Conservation (phyloP, 2,113 vertebrate genomes). For the Acanthisitta chloris region DNA sequence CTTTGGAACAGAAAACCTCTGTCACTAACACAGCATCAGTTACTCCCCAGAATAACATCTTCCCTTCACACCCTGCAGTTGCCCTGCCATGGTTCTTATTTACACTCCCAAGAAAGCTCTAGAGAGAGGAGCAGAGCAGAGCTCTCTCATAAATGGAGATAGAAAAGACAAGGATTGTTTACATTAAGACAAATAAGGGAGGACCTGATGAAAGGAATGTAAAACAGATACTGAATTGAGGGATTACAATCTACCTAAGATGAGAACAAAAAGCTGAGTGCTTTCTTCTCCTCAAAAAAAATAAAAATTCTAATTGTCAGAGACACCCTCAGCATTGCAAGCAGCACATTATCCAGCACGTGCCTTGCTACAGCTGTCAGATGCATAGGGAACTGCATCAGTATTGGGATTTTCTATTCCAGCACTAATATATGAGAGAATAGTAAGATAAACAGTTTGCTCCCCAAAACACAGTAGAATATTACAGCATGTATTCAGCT, state of each 20-base stretch:
- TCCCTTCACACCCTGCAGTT: not conserved
- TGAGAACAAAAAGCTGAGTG: not conserved
- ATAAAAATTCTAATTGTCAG: not conserved
- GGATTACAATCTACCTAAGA: not conserved
- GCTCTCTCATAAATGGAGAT: not conserved
- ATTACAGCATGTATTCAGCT: not conserved
- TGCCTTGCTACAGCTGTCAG: not conserved
- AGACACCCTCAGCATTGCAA: not conserved
- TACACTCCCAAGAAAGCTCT: not conserved
- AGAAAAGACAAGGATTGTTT: not conserved
- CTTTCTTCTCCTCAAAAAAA: not conserved
- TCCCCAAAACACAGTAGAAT: not conserved
- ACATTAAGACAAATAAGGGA: not conserved
- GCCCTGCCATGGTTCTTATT: not conserved
- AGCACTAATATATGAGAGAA: not conserved
- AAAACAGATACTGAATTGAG: not conserved
- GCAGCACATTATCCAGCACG: not conserved
- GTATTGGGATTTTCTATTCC: not conserved
- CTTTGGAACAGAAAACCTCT: not conserved
- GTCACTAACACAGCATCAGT: not conserved
- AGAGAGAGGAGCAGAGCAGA: not conserved
- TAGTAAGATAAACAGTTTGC: not conserved
- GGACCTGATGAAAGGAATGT: not conserved
- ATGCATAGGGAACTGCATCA: not conserved
- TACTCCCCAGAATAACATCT: not conserved